These are phyloP conservation scores for Drosophila cardini DNA, from an alignment of 1,140 invertebrate genomes.

Conservation along the genomic window DNA sequence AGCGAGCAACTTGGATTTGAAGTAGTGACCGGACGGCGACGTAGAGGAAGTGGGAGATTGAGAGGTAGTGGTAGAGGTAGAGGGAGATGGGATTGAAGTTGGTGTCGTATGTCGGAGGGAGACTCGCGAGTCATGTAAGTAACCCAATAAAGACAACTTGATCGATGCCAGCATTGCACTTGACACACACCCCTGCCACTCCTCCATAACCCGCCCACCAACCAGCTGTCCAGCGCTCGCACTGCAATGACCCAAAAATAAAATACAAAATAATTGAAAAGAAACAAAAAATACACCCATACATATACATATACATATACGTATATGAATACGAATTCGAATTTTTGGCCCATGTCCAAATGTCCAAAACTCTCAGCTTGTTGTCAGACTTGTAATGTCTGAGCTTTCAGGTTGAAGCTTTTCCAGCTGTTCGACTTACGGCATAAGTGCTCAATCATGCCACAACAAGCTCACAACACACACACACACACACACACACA, in stretches of 20 bases:
- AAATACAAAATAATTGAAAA: conserved; percentile 42
- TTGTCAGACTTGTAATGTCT: conserved; percentile 46
- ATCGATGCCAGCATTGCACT: conserved; percentile 77
- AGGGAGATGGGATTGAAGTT: background rate
- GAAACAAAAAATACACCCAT: conserved; percentile 8
- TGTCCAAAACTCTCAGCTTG: conserved; percentile 7
- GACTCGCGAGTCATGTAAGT: conserved; percentile 70
- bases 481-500: conserved; percentile 4
- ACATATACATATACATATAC: too few species aligned
- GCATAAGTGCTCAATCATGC: conserved; percentile 76
- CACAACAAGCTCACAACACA: conserved; percentile 24
- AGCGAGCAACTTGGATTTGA: conserved; percentile 64
- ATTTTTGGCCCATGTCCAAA: conserved; percentile 31
- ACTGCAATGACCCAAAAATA: conserved; percentile 71
- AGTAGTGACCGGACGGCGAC: conserved; percentile 5
- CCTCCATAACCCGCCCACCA: background rate
- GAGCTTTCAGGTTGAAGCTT: conserved; percentile 72
- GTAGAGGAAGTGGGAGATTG: background rate
- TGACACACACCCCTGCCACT: conserved; percentile 59
- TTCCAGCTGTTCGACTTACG: conserved; percentile 46
- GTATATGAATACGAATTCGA: conserved; percentile 5
- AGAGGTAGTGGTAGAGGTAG: background rate
- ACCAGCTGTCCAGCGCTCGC: conserved; percentile 32
- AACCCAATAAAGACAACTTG: conserved; percentile 75
- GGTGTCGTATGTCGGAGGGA: background rate